These are phyloP conservation scores for Nemopilema nomurai DNA, from an alignment of 30 jellyfish, hydroid and myxozoan species.

Conservation along the genomic window DNA sequence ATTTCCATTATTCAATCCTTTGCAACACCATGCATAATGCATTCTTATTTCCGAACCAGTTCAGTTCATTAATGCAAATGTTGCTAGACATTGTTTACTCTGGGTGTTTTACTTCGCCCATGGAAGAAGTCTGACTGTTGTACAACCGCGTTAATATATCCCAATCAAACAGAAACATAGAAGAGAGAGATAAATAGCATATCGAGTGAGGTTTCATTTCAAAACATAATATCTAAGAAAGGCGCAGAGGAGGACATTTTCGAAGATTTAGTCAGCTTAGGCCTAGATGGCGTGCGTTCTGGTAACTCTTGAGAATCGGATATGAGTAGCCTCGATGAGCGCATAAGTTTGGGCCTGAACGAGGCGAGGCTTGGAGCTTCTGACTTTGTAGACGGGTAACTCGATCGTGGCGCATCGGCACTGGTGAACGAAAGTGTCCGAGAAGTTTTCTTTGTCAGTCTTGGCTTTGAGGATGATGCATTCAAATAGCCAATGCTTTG, in stretches of 20 bases:
- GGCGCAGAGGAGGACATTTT: constrained; percentile 36
- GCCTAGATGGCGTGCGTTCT: constrained; percentile 20
- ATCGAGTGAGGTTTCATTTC: background rate
- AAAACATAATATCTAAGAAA: constrained; percentile 37
- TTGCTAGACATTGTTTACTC: no score
- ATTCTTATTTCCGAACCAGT: no score
- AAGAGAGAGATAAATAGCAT: background rate
- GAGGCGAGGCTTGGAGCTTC: constrained; percentile 18
- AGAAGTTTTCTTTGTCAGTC: constrained; percentile 22
- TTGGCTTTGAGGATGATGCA: constrained; percentile 7
- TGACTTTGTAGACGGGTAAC: constrained; percentile 7
- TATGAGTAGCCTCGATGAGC: constrained; percentile 12
- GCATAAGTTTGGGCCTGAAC: constrained; percentile 19
- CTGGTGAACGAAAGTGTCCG: constrained; percentile 6
- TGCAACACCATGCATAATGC: no score
- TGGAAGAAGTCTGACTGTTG: background rate
- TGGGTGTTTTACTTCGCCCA: no score
- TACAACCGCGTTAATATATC: background rate
- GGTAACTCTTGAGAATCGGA: constrained; percentile 14
- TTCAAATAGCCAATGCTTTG: constrained; percentile 5
- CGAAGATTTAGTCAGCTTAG: constrained; percentile 36
- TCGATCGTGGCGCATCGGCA: constrained; percentile 8
- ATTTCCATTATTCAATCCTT: no score
- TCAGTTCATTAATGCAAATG: no score
- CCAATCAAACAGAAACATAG: background rate